Conservation (phyloP, 2,888 invertebrate genomes). For the Clivina fossor region DNA sequence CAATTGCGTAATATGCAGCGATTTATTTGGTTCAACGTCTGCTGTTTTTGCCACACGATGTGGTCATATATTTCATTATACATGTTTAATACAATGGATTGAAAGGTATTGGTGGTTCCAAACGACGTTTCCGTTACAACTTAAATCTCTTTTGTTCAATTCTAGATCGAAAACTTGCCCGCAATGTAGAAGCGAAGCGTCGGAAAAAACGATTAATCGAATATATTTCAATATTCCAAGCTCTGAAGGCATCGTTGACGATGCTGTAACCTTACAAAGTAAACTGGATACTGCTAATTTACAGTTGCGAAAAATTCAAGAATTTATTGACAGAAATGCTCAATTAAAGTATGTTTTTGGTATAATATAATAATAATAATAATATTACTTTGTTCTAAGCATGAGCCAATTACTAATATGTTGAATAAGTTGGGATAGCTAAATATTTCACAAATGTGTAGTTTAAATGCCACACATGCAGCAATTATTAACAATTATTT, state of each 20-base stretch:
- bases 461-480: no score
- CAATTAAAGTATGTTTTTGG: slow-evolving; percentile 48
- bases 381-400: no score
- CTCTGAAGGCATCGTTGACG: slow-evolving; percentile 57
- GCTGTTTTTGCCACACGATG: slow-evolving; percentile 67
- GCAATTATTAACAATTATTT: no score
- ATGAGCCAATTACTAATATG: no score
- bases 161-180: slow-evolving; percentile 73
- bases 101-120: slow-evolving; percentile 61
- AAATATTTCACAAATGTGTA: no score
- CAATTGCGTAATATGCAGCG: slow-evolving; percentile 69
- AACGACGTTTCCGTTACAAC: slow-evolving; percentile 13
- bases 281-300: slow-evolving; percentile 65
- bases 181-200: slow-evolving; percentile 71
- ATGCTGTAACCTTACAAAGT: slow-evolving; percentile 63
- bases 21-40: slow-evolving; percentile 60
- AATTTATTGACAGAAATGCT: slow-evolving; percentile 47
- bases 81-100: no score
- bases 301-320: slow-evolving; percentile 53
- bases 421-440: no score
- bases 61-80: slow-evolving; percentile 71
- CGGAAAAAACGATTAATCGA: slow-evolving; percentile 62
- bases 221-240: no score
- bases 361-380: no score
- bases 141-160: slow-evolving; percentile 12